Evolutionary conservation across 1,140 invertebrate genomes (phyloP).

Genomic region (Magallana ariakensis): DNA sequence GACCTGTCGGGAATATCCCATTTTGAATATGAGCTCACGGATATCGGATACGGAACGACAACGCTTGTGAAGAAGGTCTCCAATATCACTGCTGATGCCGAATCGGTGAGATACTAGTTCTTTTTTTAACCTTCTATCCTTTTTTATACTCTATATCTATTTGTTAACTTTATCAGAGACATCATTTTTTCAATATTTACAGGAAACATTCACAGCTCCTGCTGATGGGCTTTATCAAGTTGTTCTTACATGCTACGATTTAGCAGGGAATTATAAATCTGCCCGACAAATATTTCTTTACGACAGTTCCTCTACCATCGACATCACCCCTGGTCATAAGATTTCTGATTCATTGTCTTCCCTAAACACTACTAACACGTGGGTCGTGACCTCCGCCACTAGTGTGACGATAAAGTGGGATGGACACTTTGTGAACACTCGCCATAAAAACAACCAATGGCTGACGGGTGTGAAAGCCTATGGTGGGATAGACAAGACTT

Average conservation of each 20-base stretch:
- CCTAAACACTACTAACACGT: neutral
- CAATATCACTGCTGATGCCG: neutral
- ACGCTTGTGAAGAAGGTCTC: neutral
- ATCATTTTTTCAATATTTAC: neutral
- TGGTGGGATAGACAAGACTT: constrained; percentile 19
- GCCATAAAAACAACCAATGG: constrained; percentile 55
- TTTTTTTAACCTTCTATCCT: too few species aligned
- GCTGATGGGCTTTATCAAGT: constrained; percentile 36
- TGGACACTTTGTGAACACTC: constrained; percentile 52
- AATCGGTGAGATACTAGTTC: neutral
- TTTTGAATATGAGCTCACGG: constrained; percentile 23
- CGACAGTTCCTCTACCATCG: neutral
- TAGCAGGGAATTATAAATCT: constrained; percentile 14
- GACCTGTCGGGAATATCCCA: constrained; percentile 23
- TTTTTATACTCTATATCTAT: too few species aligned
- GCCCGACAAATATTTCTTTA: constrained; percentile 3
- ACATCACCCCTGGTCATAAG: neutral
- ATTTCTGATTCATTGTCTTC: neutral
- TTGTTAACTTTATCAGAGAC: neutral
- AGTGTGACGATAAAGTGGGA: constrained; percentile 55
- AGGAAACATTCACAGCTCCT: neutral
- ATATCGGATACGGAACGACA: neutral
- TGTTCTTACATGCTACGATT: constrained; percentile 19
- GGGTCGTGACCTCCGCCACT: constrained; percentile 46
- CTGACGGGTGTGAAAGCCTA: constrained; percentile 50